Evolutionary conservation across 1,140 invertebrate species (phyloP).

Genomic region (Bombus terrestris): DNA sequence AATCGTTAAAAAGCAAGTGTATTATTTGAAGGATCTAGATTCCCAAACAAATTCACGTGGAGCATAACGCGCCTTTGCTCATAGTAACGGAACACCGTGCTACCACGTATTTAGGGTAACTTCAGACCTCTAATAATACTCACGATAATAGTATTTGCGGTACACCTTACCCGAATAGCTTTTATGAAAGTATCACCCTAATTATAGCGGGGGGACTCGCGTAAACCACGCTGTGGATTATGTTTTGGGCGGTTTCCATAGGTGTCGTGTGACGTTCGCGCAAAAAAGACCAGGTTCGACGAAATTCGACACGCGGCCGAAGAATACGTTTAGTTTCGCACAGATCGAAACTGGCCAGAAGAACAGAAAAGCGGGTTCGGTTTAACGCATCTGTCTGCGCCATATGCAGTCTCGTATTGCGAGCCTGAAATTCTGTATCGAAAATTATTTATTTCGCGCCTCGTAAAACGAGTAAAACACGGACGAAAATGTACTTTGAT

Average conservation of each 20-base stretch:
- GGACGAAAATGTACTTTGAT: background rate
- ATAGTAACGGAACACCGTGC: slow-evolving; percentile 21
- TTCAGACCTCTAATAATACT: slow-evolving; percentile 44
- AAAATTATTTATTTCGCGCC: slow-evolving; percentile 14
- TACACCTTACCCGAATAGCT: slow-evolving; percentile 60
- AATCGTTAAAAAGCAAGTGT: background rate
- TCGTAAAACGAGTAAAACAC: background rate
- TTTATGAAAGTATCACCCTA: slow-evolving; percentile 63
- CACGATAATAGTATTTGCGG: slow-evolving; percentile 63
- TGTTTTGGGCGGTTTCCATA: slow-evolving; percentile 51
- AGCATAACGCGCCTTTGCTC: background rate
- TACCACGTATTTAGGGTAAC: slow-evolving; percentile 7
- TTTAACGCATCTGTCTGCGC: slow-evolving; percentile 60
- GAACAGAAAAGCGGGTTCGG: slow-evolving; percentile 40
- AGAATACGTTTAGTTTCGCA: slow-evolving; percentile 50
- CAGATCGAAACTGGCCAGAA: slow-evolving; percentile 9
- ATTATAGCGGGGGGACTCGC: slow-evolving; percentile 49
- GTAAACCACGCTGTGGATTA: slow-evolving; percentile 58
- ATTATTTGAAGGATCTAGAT: background rate
- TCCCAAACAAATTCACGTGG: background rate
- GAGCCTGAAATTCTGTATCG: background rate
- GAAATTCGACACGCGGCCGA: slow-evolving; percentile 58
- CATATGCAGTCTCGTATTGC: slow-evolving; percentile 62
- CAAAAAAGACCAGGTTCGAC: slow-evolving; percentile 44
- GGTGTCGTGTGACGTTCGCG: slow-evolving; percentile 62